Evolutionary conservation across 2,888 invertebrate genomes (phyloP).

Genomic region (Andricus quercusramuli): DNA sequence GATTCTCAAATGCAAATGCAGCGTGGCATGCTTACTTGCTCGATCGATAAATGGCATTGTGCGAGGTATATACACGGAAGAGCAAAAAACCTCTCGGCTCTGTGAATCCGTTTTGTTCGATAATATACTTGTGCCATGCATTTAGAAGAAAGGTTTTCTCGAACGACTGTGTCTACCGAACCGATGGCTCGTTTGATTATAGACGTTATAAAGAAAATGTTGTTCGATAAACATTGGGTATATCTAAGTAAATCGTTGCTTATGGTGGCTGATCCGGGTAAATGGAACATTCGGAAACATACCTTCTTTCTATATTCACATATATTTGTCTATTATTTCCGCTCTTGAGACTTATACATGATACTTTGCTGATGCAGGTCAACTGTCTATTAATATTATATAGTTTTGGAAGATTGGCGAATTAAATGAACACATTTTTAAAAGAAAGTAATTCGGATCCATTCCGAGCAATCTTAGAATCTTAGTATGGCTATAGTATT

Average conservation of each 20-base stretch:
- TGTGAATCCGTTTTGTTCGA: slow-evolving; percentile 32
- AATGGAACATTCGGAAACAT: background rate
- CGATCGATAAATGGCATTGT: slow-evolving; percentile 40
- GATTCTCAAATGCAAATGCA: slow-evolving; percentile 38
- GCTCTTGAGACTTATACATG: background rate
- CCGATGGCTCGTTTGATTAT: slow-evolving; percentile 1
- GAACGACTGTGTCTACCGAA: background rate
- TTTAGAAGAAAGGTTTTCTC: slow-evolving; percentile 22
- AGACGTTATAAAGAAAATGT: background rate
- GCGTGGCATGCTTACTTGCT: slow-evolving; percentile 40
- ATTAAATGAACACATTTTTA: too few relatives aligned
- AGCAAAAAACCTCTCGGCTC: slow-evolving; percentile 15
- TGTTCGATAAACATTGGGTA: background rate
- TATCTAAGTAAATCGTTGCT: background rate
- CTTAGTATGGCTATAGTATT: too few relatives aligned
- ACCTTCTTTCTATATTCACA: background rate
- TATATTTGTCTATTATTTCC: background rate
- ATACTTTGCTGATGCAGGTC: too few relatives aligned
- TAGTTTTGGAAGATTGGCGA: too few relatives aligned
- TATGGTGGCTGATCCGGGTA: background rate
- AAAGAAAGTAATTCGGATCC: too few relatives aligned
- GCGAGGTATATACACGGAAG: slow-evolving; percentile 29
- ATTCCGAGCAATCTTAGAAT: too few relatives aligned
- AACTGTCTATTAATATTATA: too few relatives aligned
- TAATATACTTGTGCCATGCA: slow-evolving; percentile 26